Conservation (phyloP, 2,888 invertebrate genomes). For the Blera fallax region DNA sequence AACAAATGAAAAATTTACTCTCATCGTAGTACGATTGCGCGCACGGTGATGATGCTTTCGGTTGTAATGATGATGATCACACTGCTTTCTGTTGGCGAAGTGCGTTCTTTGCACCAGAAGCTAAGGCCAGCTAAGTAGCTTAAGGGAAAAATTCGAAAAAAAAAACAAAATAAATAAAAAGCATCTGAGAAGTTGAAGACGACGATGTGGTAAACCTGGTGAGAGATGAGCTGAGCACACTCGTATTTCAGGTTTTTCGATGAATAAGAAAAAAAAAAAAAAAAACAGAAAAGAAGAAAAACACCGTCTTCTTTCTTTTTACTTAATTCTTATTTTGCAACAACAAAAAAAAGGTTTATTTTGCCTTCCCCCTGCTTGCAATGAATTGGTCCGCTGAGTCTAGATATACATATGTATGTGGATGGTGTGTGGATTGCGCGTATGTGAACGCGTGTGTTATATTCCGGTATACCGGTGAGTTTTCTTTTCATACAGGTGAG, state of each 20-base stretch:
- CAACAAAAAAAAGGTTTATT: conserved; percentile 44
- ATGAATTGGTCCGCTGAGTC: not conserved
- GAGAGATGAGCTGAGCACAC: conserved; percentile 68
- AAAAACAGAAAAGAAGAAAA: conserved; percentile 43
- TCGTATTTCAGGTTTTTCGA: conserved; percentile 69
- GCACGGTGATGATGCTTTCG: conserved; percentile 47
- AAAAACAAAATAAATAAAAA: too few species aligned
- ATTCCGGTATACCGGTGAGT: conserved; percentile 67
- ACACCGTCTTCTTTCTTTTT: conserved; percentile 55
- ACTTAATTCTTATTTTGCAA: conserved; percentile 62
- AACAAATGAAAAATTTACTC: conserved; percentile 50
- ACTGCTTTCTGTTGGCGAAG: conserved; percentile 69
- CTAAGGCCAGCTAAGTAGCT: conserved; percentile 25
- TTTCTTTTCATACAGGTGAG: conserved; percentile 72
- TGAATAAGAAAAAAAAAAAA: conserved; percentile 31
- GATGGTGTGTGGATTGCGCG: conserved; percentile 54
- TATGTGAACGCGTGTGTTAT: conserved; percentile 49
- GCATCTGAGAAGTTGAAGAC: conserved; percentile 22
- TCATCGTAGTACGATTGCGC: conserved; percentile 51
- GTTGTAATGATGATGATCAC: conserved; percentile 62
- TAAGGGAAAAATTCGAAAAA: not conserved
- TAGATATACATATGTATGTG: too few species aligned
- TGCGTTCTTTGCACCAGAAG: conserved; percentile 61
- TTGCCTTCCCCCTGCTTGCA: not conserved
- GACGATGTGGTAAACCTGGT: conserved; percentile 58